Conservation (phyloP, 2,113 vertebrate species). For the Arizona elegans region DNA sequence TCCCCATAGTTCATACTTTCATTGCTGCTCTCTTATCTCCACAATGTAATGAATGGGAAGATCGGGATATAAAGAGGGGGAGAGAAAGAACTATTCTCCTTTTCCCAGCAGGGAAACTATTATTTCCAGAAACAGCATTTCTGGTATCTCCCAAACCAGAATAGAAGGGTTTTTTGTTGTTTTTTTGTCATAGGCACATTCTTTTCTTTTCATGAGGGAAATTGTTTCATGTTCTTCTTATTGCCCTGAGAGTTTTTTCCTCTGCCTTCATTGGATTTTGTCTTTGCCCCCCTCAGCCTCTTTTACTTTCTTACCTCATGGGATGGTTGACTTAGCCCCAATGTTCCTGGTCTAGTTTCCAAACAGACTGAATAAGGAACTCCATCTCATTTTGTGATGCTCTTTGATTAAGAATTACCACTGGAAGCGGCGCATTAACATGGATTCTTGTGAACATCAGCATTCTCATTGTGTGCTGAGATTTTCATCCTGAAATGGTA, state of each 20-base stretch:
- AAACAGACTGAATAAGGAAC: background rate
- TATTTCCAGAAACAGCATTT: background rate
- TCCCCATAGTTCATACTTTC: background rate
- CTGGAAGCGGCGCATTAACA: background rate
- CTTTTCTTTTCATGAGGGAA: background rate
- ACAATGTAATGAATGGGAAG: background rate
- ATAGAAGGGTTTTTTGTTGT: background rate
- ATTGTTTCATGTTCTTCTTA: background rate
- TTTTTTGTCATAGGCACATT: background rate
- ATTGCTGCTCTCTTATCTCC: background rate
- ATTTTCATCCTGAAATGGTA: conserved; percentile 48
- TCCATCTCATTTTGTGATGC: background rate
- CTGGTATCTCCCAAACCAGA: background rate
- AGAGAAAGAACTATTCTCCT: background rate
- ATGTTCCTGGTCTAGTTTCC: background rate
- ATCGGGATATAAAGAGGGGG: background rate
- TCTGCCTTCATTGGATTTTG: background rate
- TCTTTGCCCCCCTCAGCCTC: background rate
- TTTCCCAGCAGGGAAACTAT: background rate
- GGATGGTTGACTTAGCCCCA: background rate
- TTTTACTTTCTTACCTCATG: background rate
- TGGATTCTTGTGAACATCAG: conserved; percentile 24
- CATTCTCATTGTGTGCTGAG: conserved; percentile 16
- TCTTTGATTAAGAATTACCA: background rate
- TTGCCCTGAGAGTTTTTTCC: background rate